phyloP scores from a whole-genome alignment of 2,113 vertebrate species.

The Esox niger region DNA sequence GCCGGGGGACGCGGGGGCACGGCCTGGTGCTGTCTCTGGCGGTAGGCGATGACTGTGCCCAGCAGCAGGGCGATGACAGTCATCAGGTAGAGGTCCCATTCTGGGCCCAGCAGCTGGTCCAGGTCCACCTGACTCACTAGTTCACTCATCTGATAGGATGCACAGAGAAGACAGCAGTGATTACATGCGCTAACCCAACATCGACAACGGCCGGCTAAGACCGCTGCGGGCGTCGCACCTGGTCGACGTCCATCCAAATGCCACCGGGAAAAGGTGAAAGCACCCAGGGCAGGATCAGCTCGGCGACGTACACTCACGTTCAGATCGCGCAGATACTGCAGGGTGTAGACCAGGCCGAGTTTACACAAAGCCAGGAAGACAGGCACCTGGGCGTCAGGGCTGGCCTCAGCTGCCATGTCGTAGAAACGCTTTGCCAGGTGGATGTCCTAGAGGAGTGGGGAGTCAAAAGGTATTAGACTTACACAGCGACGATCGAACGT shows the following conservation, averaged over 20 bases:
- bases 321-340: constrained; percentile 87
- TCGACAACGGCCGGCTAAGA: neutral
- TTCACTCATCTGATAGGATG: constrained; percentile 79
- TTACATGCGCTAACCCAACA: neutral
- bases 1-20: constrained; percentile 64
- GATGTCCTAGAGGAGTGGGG: constrained; percentile 79
- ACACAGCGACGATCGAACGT: neutral
- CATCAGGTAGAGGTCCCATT: constrained; percentile 99
- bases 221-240: too few relatives aligned
- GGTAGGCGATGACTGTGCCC: constrained; percentile 94
- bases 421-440: constrained; percentile 97
- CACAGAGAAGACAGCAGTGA: neutral
- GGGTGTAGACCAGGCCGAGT: constrained; percentile 84
- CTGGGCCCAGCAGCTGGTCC: constrained; percentile 93
- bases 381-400: constrained; percentile 94
- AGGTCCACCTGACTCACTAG: constrained; percentile 85
- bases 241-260: neutral
- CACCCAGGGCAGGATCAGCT: neutral
- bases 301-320: constrained; percentile 80
- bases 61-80: constrained; percentile 92
- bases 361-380: constrained; percentile 96
- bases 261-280: neutral
- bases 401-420: constrained; percentile 98
- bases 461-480: neutral
- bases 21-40: constrained; percentile 92